Evolutionary conservation across 2,797 vertebrate genomes (phyloP).

Genomic region (Coregonus ussuriensis): DNA sequence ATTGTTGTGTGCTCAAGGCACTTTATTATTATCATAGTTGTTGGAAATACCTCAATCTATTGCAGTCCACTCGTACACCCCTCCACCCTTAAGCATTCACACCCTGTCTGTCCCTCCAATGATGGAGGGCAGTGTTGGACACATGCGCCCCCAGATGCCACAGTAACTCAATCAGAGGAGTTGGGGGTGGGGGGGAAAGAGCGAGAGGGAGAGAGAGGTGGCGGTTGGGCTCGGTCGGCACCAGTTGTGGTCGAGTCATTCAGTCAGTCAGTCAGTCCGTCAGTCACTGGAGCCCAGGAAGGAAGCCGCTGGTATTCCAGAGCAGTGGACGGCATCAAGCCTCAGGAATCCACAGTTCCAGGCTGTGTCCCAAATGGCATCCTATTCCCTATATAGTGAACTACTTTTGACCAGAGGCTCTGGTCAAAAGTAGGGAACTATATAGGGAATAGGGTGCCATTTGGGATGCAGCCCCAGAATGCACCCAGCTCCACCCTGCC

Average conservation of each 20-base stretch:
- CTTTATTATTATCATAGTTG: neutral
- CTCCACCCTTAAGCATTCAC: neutral
- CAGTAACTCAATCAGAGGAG: slow-evolving; percentile 57
- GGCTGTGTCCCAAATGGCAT: neutral
- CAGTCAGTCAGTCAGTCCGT: slow-evolving; percentile 10
- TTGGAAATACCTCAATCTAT: neutral
- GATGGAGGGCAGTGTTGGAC: slow-evolving; percentile 56
- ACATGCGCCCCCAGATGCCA: slow-evolving; percentile 64
- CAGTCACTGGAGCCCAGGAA: neutral
- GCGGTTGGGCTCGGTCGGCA: slow-evolving; percentile 41
- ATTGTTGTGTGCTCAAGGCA: neutral
- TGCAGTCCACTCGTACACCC: neutral
- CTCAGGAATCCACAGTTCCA: slow-evolving; percentile 9
- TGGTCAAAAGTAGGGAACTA: neutral
- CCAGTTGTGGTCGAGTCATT: slow-evolving; percentile 33
- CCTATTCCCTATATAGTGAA: neutral
- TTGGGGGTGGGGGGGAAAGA: slow-evolving; percentile 24
- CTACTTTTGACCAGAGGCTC: neutral
- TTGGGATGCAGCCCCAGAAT: neutral
- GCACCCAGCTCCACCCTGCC: neutral
- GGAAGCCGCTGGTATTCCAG: neutral
- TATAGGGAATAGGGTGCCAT: neutral
- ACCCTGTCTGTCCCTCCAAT: slow-evolving; percentile 8
- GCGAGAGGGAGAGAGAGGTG: neutral
- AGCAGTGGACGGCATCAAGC: neutral